Evolutionary conservation across 37 sponge, comb jelly and placozoan genomes (phyloP).

Genomic region (Theonella swinhoei): DNA sequence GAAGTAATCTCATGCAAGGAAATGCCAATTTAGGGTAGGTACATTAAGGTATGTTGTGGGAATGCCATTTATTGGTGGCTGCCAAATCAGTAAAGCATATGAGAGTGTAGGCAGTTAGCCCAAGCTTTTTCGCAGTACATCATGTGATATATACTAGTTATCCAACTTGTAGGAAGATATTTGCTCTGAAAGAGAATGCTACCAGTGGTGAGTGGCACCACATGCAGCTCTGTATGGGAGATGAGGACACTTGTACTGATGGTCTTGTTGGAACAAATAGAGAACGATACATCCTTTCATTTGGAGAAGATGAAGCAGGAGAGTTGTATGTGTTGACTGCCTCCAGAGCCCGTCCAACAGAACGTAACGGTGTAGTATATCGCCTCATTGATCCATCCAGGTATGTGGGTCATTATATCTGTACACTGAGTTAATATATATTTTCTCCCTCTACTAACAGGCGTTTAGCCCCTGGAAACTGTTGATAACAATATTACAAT

Average conservation of each 20-base stretch:
- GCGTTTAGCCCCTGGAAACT: no score
- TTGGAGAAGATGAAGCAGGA: constrained; percentile 78
- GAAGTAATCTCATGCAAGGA: no score
- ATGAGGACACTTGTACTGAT: constrained; percentile 40
- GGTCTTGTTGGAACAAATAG: constrained; percentile 44
- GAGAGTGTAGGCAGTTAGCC: no score
- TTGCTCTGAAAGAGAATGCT: constrained; percentile 28
- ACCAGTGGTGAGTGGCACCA: constrained; percentile 34
- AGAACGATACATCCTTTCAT: constrained; percentile 50
- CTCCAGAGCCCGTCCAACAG: constrained; percentile 28
- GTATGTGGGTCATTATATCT: constrained; percentile 15
- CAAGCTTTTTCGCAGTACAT: no score
- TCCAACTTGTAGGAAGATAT: constrained; percentile 1
- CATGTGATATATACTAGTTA: no score
- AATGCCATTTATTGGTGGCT: no score
- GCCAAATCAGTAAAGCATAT: no score
- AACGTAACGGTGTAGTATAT: constrained; percentile 40
- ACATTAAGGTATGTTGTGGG: no score
- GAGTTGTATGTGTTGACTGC: constrained; percentile 55
- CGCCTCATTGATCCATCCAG: constrained; percentile 57
- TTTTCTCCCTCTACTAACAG: no score
- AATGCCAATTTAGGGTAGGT: no score
- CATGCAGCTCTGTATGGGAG: constrained; percentile 59
- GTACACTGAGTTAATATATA: no score
- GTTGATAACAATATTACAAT: no score